Percentiles rank a stretch among this genome's conserved stretches.
phyloP scores from a whole-genome alignment of 2,113 vertebrate species.

The Tragelaphus imberbis region DNA sequence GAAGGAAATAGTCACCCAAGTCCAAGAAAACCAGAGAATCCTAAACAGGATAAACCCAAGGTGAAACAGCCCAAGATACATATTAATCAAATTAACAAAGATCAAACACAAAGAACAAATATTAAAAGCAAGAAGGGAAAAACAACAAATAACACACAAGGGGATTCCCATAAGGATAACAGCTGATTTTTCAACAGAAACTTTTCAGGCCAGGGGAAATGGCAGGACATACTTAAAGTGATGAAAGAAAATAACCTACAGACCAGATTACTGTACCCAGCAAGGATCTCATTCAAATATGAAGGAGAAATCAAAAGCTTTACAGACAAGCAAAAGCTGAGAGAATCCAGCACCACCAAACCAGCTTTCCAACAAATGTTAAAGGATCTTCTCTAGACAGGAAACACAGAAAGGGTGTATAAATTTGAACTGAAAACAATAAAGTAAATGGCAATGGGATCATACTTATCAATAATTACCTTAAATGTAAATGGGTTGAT shows the following conservation, averaged over 20 bases:
- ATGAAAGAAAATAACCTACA: background rate
- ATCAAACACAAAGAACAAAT: background rate
- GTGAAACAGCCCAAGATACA: background rate
- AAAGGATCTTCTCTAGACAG: background rate
- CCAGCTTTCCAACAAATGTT: background rate
- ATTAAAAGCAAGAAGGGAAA: background rate
- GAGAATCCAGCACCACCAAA: background rate
- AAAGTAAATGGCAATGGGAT: background rate
- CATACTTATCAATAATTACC: background rate
- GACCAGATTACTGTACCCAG: background rate
- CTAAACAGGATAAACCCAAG: background rate
- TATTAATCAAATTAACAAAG: background rate
- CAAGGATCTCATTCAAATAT: background rate
- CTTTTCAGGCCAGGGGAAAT: background rate
- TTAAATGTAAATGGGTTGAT: background rate
- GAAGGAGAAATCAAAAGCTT: background rate
- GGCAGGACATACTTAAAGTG: background rate
- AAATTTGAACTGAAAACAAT: background rate
- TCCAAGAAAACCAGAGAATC: no score
- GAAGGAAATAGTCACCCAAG: no score
- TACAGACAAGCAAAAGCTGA: background rate
- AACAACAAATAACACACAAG: background rate
- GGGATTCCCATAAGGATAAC: background rate
- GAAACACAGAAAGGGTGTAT: background rate
- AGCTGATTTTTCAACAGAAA: background rate